Base-by-base conservation (phyloP, 2,888 invertebrate species). In the Amphipyra berbera region DNA sequence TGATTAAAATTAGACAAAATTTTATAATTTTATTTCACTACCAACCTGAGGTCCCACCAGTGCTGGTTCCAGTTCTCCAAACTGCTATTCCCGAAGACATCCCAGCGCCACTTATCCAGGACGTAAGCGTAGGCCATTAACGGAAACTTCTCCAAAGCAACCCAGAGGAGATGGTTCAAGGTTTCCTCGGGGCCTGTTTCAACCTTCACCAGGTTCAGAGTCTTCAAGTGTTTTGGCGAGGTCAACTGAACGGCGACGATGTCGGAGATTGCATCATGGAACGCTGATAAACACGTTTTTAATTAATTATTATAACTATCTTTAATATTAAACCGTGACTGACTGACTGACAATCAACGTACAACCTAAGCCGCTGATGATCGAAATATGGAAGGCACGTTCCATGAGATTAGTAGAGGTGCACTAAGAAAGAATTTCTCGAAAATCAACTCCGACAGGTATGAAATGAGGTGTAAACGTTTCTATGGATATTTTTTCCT, bases 191-290 rank as follows among this genome's bases (percentile, higher is more conserved):
- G 80, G 7, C 90, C 87, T 0, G 86, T 85, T 13, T 89, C 89
- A 21, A 88, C 86, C 42, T 90, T 86, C 35, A 93, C 83, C 42
- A 95, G 82, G 72, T 90, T 90, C 74, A 95, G 84, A 66, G 88
- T 91, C 62, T 89, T 83, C 56, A 96, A 83, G 80, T 95, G 94
- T 33, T 92, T 86, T 0, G 96, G 95, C 12, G 95, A 93, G n/a
- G 94, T 91, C 45, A 96, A 89, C 45, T 96, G 96, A 14, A 96
- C 84, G 6, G 96, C 95, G 10, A 96, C 93, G 21, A 96, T 95
- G 73, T 96, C 96, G 0, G 96, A 96, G 53, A 96, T 91, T 33
- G 96, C 96, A 83, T 96, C 96, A 83, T 96, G 96, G 79, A 96
- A 96, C 69, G 96, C 96, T 95, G 86, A 30, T 38, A 27, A 64